These are phyloP conservation scores for Brenthis hecate DNA, from an alignment of 2,888 invertebrate species.

Conservation along the genomic window DNA sequence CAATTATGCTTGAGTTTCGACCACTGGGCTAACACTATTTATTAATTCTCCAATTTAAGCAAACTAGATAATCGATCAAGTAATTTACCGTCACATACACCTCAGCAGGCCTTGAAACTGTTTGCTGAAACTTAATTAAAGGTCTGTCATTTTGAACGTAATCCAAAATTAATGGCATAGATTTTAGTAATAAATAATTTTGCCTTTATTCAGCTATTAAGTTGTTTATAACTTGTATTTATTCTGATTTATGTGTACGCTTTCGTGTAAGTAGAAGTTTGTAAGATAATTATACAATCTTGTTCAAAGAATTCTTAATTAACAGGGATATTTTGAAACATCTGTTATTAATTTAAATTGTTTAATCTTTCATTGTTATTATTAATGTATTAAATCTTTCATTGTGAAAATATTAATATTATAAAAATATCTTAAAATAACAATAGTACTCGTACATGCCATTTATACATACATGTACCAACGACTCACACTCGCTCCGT, in stretches of 20 bases:
- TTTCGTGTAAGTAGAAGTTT: conserved; percentile 25
- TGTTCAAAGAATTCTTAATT: conserved; percentile 38
- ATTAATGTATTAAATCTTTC: too few species aligned
- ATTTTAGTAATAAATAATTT: conserved; percentile 23
- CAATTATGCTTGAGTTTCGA: too few species aligned
- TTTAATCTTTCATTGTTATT: too few species aligned
- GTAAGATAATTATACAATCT: conserved; percentile 39
- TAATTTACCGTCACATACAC: too few species aligned
- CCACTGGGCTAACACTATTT: too few species aligned
- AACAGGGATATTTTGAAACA: conserved; percentile 40
- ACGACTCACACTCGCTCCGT: too few species aligned
- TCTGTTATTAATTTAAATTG: conserved; percentile 34
- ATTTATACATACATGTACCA: too few species aligned
- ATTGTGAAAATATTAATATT: too few species aligned
- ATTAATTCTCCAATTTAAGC: too few species aligned
- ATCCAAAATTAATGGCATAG: conserved; percentile 18
- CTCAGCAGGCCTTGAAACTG: not conserved
- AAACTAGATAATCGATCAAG: too few species aligned
- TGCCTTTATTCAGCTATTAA: conserved; percentile 13
- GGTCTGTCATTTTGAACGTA: conserved; percentile 15
- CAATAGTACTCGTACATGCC: too few species aligned
- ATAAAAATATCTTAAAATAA: too few species aligned
- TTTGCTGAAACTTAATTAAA: not conserved
- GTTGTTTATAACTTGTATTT: conserved; percentile 30
- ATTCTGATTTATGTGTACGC: conserved; percentile 33